Evolutionary conservation across 2,888 invertebrate species (phyloP).

Genomic region (Cyclophora punctaria): DNA sequence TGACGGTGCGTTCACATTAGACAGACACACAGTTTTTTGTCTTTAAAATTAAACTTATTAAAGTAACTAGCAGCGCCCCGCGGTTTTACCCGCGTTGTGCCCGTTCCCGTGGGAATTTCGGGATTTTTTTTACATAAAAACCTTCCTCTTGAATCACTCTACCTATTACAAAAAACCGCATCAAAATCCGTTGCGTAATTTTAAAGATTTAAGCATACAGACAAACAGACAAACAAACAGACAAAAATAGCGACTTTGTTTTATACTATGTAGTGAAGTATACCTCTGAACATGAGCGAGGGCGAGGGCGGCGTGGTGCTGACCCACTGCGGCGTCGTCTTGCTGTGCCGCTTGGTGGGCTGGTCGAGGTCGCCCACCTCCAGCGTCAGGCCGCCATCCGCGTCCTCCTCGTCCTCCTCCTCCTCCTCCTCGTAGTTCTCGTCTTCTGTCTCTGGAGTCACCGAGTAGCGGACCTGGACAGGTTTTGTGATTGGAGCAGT

Average conservation of each 20-base stretch:
- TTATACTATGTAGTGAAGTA: too few species aligned
- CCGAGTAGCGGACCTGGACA: not conserved
- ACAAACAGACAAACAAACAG: too few species aligned
- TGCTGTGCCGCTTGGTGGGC: not conserved
- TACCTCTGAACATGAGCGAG: not conserved
- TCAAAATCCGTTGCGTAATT: too few species aligned
- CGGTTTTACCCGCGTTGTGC: too few species aligned
- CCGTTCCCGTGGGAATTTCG: too few species aligned
- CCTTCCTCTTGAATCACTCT: too few species aligned
- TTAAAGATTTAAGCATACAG: too few species aligned
- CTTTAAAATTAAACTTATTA: not conserved
- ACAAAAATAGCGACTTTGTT: too few species aligned
- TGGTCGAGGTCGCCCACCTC: not conserved
- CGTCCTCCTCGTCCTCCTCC: slow-evolving; percentile 1
- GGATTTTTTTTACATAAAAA: too few species aligned
- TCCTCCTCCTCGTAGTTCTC: slow-evolving; percentile 11
- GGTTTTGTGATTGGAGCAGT: too few species aligned
- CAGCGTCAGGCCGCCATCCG: not conserved
- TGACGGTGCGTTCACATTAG: not conserved
- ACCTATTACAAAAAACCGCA: too few species aligned
- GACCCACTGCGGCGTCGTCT: not conserved
- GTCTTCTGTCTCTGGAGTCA: slow-evolving; percentile 11
- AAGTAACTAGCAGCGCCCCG: too few species aligned
- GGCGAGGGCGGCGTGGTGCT: not conserved
- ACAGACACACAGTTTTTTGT: not conserved